A percentile compares a stretch with the other conserved stretches of the same genome.
phyloP scores from a whole-genome alignment of 2,888 invertebrate genomes.

The Clunio marinus region DNA sequence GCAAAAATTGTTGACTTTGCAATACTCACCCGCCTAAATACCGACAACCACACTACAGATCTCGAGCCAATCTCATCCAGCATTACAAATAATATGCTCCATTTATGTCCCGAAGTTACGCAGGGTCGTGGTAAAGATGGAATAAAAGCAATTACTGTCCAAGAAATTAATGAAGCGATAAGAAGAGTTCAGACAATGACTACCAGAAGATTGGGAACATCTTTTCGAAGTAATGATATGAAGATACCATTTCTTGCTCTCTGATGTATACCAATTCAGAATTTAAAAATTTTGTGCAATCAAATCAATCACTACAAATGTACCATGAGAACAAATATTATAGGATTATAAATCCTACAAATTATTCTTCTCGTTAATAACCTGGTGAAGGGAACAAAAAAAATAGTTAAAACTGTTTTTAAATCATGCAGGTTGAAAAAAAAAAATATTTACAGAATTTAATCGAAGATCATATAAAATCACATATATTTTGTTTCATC shows the following conservation, averaged over 20 bases:
- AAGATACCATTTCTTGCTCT: constrained; percentile 15
- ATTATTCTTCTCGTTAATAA: background rate
- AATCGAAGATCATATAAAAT: no score
- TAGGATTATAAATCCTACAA: background rate
- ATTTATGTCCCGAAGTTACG: constrained; percentile 51
- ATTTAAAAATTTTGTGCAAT: background rate
- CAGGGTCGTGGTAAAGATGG: constrained; percentile 57
- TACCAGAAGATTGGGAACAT: constrained; percentile 6
- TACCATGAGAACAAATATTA: constrained; percentile 6
- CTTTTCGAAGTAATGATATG: background rate
- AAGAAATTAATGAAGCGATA: constrained; percentile 78
- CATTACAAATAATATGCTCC: constrained; percentile 47
- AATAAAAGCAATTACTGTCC: constrained; percentile 68
- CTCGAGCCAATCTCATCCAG: constrained; percentile 59
- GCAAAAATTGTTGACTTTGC: constrained; percentile 84
- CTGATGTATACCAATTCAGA: background rate
- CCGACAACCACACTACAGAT: constrained; percentile 62
- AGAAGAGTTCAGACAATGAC: constrained; percentile 52
- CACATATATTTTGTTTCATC: no score
- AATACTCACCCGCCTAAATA: constrained; percentile 74
- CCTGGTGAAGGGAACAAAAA: background rate
- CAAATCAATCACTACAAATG: background rate
- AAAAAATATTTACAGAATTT: no score
- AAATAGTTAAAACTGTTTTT: no score
- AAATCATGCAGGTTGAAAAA: no score